Evolutionary conservation across 2,888 invertebrate species (phyloP), one percentile per base, ranked within the genome.

Genomic region (Amphimallon solstitiale): DNA sequence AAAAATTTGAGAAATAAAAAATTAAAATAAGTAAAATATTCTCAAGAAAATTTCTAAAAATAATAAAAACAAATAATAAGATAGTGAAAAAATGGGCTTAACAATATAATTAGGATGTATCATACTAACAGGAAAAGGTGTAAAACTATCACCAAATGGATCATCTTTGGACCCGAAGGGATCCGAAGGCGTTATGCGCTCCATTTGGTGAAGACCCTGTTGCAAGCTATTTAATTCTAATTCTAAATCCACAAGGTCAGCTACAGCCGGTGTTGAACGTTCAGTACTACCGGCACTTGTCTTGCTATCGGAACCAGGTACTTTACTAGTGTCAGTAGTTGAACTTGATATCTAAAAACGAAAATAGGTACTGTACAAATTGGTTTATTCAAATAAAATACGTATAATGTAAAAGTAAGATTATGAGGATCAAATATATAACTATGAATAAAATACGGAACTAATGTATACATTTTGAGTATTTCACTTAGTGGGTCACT

Each of bases 191-290:
- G 94, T 94, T 35, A 94, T 90, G 65, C 92, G 89, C 80, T 94
- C 94, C 86, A 95, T 93, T 83, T 95, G 94, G 72, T 92, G 91
- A 69, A 95, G 90, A 1, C 95, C 95, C 72, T 94, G 89, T 78
- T 95, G 91, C 74, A 95, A 83, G 65, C 93, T 94, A 78, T 90
- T 92, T 68, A 95, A 84, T 83, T 95, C 95, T 76, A 94, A 90
- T 80, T 95, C 95, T 71, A 95, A 84, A 81, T 94, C 95, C 12
- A 95, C 91, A 68, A 95, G 84, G 84, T 95, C 94, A 1, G 94
- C 94, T 35, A 94, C 93, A 19, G 89, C 90, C n/a, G 87, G 88
- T 51, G 85, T 68, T n/a, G 71, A 51, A 29, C 68, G 54, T 79
- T 73, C 72, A 1, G 85, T 75, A 9, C 69, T 78, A 4, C 74